Evolutionary conservation across 2,797 vertebrate genomes (phyloP), one percentile per base, ranked within the genome.

Genomic region (Heliangelus exortis): DNA sequence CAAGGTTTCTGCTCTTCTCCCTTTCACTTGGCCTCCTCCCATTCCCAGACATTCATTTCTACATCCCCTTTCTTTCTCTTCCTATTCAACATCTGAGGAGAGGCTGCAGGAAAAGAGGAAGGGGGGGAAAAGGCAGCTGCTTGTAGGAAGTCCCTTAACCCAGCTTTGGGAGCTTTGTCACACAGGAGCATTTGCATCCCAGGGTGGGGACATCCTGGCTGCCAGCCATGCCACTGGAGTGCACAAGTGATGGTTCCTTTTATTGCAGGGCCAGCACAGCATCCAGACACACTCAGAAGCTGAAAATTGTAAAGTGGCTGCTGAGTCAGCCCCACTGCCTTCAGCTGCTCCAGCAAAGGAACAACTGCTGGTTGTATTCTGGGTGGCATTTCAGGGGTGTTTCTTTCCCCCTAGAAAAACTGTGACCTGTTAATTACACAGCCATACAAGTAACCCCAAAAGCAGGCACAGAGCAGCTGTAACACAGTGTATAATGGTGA

Each of bases 391-490:
- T 80, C 80, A 82, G 48, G 45, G 67, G n/a, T 51, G 73, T 0
- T 15, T 45, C 39, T 15, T 11, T 2, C 3, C 1, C 31, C 9
- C 9, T 4, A 55, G 39, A 81, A 89, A 92, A 89, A 66, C 82
- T 45, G 34, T 63, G 66, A 79, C 75, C 84, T 90, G 43, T 54
- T 54, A 95, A 93, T 92, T 95, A 91, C 2, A 7, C 71, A 73
- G 80, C 55, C 84, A 74, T 71, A 86, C 87, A 94, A 95, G 65
- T 76, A 81, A 74, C 76, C 86, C 63, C 53, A 86, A 78, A 84
- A 93, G 67, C 45, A 73, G 33, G 12, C 62, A 28, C 4, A 41
- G 33, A 20, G 68, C 73, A 81, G 15, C 41, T 79, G 69, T 36
- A 59, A 69, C 43, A 53, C 13, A 21, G 36, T 17, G 9, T 47